phyloP scores from a whole-genome alignment of 2,113 vertebrate species.

The Clarias gariepinus region DNA sequence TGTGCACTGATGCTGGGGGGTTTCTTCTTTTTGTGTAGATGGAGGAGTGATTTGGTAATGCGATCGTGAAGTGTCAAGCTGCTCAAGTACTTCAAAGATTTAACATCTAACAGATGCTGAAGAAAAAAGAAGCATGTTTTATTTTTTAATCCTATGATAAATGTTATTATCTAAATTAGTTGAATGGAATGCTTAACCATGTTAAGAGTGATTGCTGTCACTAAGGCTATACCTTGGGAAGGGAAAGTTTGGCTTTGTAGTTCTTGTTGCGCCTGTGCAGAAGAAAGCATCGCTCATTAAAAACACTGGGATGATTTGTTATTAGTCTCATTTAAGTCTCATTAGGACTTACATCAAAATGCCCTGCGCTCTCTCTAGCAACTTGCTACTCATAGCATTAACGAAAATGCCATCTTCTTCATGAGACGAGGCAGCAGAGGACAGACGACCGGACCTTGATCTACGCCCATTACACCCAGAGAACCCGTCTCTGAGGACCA shows the following conservation, averaged over 20 bases:
- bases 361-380: conserved; percentile 93
- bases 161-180: background rate
- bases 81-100: conserved; percentile 92
- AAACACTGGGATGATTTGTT: background rate
- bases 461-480: conserved; percentile 79
- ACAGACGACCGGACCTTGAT: conserved; percentile 73
- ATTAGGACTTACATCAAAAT: conserved; percentile 89
- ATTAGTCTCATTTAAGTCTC: conserved; percentile 29
- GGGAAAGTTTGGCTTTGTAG: conserved; percentile 83
- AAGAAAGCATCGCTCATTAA: conserved; percentile 1
- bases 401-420: conserved; percentile 92
- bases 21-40: conserved; percentile 99
- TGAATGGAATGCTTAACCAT: background rate
- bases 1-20: conserved; percentile 97
- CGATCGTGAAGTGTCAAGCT: conserved; percentile 94
- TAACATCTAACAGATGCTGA: conserved; percentile 92
- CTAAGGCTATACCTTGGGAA: conserved; percentile 86
- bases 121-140: background rate
- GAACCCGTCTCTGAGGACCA: conserved; percentile 25
- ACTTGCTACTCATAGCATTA: conserved; percentile 87
- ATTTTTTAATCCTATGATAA: no score
- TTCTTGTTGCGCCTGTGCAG: conserved; percentile 90
- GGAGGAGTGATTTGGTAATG: conserved; percentile 96
- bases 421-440: conserved; percentile 68
- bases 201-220: background rate